Percentiles rank a stretch among this genome's conserved stretches.
Evolutionary conservation across 2,113 vertebrate genomes (phyloP).

Genomic region (Sinocyclocheilus grahami): DNA sequence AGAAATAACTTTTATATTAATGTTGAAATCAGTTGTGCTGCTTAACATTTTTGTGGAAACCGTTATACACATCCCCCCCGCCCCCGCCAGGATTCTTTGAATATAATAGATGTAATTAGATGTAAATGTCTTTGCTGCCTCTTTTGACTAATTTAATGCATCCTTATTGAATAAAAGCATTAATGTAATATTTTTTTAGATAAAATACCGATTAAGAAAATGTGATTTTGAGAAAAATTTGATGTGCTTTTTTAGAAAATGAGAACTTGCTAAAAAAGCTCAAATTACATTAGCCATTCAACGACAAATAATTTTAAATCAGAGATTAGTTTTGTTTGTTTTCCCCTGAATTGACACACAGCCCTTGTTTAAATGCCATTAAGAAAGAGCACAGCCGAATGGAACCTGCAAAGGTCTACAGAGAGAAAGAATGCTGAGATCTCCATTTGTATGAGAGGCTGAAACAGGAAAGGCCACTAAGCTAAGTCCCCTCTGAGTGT

Average conservation of each 20-base stretch:
- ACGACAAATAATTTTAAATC: background rate
- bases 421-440: constrained; percentile 64
- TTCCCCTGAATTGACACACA: background rate
- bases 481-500: constrained; percentile 73
- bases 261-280: background rate
- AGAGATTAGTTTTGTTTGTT: background rate
- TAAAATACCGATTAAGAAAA: background rate
- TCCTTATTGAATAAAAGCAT: background rate
- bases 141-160: background rate
- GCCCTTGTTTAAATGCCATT: background rate
- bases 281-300: background rate
- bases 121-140: background rate
- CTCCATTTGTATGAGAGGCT: constrained; percentile 64
- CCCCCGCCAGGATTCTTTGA: too few relatives aligned
- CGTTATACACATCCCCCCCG: too few relatives aligned
- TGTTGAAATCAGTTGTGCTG: too few relatives aligned
- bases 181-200: background rate
- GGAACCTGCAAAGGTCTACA: constrained; percentile 5
- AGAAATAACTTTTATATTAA: too few relatives aligned
- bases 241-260: too few relatives aligned
- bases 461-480: constrained; percentile 76
- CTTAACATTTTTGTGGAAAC: too few relatives aligned
- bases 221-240: too few relatives aligned
- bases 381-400: constrained; percentile 23
- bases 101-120: too few relatives aligned